Base-by-base conservation (phyloP, 2,113 vertebrate species). In the Sialia sialis region DNA sequence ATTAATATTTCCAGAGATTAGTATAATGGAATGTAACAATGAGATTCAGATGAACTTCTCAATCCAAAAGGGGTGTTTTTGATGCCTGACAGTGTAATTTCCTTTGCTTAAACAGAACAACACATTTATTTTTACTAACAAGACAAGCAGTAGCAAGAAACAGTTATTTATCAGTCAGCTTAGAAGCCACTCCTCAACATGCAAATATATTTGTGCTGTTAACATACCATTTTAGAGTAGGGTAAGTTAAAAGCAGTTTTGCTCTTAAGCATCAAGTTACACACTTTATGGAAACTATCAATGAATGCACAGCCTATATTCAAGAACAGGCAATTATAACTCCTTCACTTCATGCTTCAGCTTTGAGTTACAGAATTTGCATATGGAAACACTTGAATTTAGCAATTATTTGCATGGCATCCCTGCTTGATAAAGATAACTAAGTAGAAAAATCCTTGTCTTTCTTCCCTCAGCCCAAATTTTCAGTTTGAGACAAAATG, bases 341-440 rank as follows among this genome's bases (percentile, higher is more conserved):
- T 60, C 36, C 62, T 54, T 4, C 10, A 58, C 13, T 87, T 87
- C 84, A 52, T 44, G 84, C 41, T 89, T 72, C 6, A 10, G 41
- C n/a, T 85, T 41, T 68, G 27, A 94, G 70, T 73, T 82, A 64
- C 19, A 49, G 34, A 76, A 93, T 91, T 85, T 88, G 54, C 90
- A 94, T 41, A 54, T 17, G 23, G 84, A 76, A 96, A 87, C 41
- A 55, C 62, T 51, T 91, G 7, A 1, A 68, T 70, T 52, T 41
- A 56, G 72, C 36, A 60, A 56, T 67, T 87, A 84, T 19, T 82
- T 79, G 70, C 38, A 87, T 2, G 32, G 67, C 14, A 56, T 66
- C 63, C 63, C 95, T 96, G 90, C 82, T 73, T 91, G 87, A 76
- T 79, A 91, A 85, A 91, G 96, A 91, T 95, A 96, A 94, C 56